phyloP scores from a whole-genome alignment of 2,888 invertebrate genomes.

The Podotricha telesiphe region DNA sequence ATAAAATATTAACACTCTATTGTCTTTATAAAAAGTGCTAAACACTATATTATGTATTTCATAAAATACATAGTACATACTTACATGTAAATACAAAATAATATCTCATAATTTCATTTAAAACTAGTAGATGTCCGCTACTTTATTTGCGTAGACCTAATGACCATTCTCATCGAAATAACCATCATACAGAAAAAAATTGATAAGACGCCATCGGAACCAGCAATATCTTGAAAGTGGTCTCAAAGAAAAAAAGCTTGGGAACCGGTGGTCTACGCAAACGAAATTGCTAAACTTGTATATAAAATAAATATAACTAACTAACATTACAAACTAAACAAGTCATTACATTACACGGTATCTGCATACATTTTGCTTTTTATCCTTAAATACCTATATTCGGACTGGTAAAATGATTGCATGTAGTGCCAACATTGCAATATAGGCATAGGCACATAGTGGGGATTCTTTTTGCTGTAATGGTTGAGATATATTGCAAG shows the following conservation, averaged over 20 bases:
- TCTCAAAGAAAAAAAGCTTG: no score
- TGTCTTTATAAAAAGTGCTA: neutral
- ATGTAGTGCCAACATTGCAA: slow-evolving; percentile 58
- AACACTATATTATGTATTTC: no score
- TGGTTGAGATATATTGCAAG: slow-evolving; percentile 97
- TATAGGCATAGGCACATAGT: slow-evolving; percentile 60
- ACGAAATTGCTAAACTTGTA: no score
- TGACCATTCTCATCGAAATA: no score
- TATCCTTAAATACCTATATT: slow-evolving; percentile 67
- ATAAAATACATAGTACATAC: neutral
- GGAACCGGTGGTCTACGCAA: no score
- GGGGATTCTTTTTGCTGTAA: slow-evolving; percentile 89
- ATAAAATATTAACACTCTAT: neutral
- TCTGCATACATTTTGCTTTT: slow-evolving; percentile 70
- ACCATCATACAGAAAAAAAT: no score
- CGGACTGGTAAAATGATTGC: slow-evolving; percentile 62
- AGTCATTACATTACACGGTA: slow-evolving; percentile 56
- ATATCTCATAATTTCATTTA: slow-evolving; percentile 1
- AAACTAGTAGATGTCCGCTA: no score
- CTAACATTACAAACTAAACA: neutral
- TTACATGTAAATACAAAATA: neutral
- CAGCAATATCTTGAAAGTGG: no score
- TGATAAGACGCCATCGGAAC: no score
- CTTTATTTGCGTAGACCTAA: no score
- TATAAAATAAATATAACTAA: neutral